Evolutionary conservation across 2,113 vertebrate species (phyloP).

Genomic region (Delphinus delphis): DNA sequence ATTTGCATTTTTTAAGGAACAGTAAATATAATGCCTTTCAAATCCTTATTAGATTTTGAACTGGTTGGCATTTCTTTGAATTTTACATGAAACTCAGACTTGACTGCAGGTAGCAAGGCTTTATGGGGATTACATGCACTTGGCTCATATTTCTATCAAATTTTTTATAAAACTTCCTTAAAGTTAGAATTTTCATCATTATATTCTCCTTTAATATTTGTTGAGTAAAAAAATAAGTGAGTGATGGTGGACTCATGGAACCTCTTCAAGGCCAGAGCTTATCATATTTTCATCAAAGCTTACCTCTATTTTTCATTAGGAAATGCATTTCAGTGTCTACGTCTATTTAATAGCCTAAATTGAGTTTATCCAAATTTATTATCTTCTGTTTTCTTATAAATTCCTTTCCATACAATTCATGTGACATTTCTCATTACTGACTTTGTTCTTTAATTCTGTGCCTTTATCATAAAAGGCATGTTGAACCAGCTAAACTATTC

Average conservation of each 20-base stretch:
- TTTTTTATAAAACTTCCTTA: neutral
- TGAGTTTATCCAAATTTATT: neutral
- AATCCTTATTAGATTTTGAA: neutral
- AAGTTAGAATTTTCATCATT: neutral
- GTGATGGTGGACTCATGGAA: neutral
- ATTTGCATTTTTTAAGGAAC: neutral
- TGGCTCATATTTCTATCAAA: neutral
- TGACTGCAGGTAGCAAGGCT: neutral
- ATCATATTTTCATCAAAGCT: neutral
- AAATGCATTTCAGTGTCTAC: neutral
- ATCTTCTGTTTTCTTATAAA: neutral
- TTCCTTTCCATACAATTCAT: neutral
- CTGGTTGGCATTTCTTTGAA: neutral
- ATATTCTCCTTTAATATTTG: neutral
- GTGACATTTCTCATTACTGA: neutral
- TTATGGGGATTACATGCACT: neutral
- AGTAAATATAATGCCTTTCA: neutral
- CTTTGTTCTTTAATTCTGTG: neutral
- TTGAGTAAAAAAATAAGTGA: neutral
- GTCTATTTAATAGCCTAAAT: neutral
- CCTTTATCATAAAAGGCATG: neutral
- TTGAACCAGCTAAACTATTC: neutral
- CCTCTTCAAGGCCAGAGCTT: neutral
- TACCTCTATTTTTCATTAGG: neutral
- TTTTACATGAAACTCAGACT: neutral